Evolutionary conservation across 1,140 invertebrate species (phyloP), one percentile per base, ranked within the genome.

Genomic region (Probaryconus sp.): DNA sequence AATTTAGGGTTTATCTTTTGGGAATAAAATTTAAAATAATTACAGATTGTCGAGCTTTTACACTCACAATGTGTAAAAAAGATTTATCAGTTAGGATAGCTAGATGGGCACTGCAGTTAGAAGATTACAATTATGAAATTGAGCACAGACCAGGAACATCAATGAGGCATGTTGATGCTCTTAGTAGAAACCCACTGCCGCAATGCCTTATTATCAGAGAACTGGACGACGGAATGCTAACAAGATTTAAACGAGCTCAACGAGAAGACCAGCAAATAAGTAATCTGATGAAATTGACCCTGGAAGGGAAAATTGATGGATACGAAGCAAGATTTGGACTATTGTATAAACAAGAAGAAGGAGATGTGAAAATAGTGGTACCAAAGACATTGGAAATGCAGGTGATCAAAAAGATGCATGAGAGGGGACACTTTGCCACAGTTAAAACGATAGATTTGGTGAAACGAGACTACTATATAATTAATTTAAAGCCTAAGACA

Each of bases 1-100:
- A 82, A 38, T 87, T 87, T 68, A 20, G 83, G 13, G 24, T 74
- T 16, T 89, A 88, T 53, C 42, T 88, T 2, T 37, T 80, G 11
- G 86, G 81, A 9, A 78, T 79, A 37, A 3, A 61, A 2, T 82
- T 87, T 37, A 82, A 77, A 37, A 76, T 87, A 3, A 42, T 85
- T 7, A 83, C 76, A 0, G 80, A 83, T 40, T 83, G 78, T 21
- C 37, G 37, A 42, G 84, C 83, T 7, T 82, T 87, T 16, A 35
- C 55, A 16, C 56, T 70, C 31, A 77, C 76, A 4, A 69, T 81
- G 55, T 51, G 47, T 0, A 83, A 81, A 48, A 48, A 65, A 48
- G 76, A 85, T 10, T 31, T 80, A 13, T 53, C 26, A 33, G 11
- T 14, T 40, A 35, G 79, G 40, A 78, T 86, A 4, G 81, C 82